Conservation (phyloP, 1,140 invertebrate genomes). For the Pseudomyrmex cubaensis region DNA sequence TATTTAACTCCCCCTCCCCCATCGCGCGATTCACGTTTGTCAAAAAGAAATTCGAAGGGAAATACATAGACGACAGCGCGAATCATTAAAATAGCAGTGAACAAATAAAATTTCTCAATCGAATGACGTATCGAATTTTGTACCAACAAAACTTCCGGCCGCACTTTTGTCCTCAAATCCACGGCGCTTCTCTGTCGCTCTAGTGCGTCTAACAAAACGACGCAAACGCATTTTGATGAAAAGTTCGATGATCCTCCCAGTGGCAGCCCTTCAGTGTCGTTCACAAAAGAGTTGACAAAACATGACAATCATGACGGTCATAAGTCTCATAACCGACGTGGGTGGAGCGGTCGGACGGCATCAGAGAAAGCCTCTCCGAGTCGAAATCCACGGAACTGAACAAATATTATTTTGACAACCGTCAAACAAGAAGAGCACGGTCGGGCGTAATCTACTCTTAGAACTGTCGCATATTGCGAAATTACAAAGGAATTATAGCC, state of each 20-base stretch:
- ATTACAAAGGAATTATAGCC: constrained; percentile 67
- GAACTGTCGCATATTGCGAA: constrained; percentile 59
- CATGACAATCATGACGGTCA: constrained; percentile 81
- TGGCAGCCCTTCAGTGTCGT: constrained; percentile 68
- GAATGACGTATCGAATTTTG: constrained; percentile 80
- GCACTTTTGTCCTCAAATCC: constrained; percentile 71
- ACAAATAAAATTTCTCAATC: constrained; percentile 43
- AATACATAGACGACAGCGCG: background rate
- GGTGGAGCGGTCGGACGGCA: constrained; percentile 71
- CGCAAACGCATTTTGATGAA: constrained; percentile 18
- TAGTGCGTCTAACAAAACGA: background rate
- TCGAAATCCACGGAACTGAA: constrained; percentile 62
- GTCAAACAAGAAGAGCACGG: constrained; percentile 50
- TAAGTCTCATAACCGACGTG: constrained; percentile 76
- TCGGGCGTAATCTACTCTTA: constrained; percentile 29
- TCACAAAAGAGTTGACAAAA: constrained; percentile 84
- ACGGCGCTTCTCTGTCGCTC: background rate
- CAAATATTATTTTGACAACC: constrained; percentile 81
- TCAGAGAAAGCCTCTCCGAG: constrained; percentile 42
- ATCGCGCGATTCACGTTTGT: constrained; percentile 35
- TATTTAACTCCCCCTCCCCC: background rate
- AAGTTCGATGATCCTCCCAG: constrained; percentile 51
- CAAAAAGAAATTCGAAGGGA: background rate
- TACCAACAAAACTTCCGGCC: constrained; percentile 76
- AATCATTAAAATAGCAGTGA: constrained; percentile 48